Base-by-base conservation (phyloP, 2,113 vertebrate genomes). In the Pipa parva region DNA sequence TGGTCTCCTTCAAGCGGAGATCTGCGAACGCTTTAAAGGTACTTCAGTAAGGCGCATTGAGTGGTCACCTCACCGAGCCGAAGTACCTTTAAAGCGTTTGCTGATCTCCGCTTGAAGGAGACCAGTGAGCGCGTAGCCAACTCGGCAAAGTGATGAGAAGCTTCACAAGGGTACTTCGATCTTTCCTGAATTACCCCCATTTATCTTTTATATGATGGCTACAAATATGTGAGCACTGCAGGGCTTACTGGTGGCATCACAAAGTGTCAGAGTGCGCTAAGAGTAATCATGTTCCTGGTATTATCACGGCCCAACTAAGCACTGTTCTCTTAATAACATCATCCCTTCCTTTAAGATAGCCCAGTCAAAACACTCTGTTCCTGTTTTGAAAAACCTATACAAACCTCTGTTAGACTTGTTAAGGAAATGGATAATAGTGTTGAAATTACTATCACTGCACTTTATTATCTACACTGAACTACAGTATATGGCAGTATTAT, bases 251-350 rank as follows among this genome's bases (percentile, higher is more conserved):
- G 57, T 69, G 66, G 60, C 66, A 57, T 61, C 46, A 69, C 18
- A 26, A 15, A 60, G 58, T 69, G 66, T 69, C 66, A 69, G 57
- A 61, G 49, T 52, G 66, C 42, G 66, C 66, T 69, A 57, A 69
- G 66, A 69, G 54, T 61, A 48, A 45, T 54, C 13, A 21, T 51
- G 66, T 20, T 24, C 24, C 36, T 60, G 58, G 57, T 60, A 61
- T 61, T 54, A 69, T 61, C 24, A 17, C 31, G 66, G 65, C 51
- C 65, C 59, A 17, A 50, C 17, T 29, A 39, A 26, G 24, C 58
- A 31, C 45, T 52, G 66, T 31, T 60, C 50, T 61, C 66, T 45
- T 60, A 46, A 69, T 59, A 68, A 59, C 26, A 25, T 58, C 29
- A 58, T 36, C 27, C 27, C 2, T 66, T 56, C 42, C 45, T 48